Conservation (phyloP, 2,113 vertebrate species). For the Ailuropoda melanoleuca region DNA sequence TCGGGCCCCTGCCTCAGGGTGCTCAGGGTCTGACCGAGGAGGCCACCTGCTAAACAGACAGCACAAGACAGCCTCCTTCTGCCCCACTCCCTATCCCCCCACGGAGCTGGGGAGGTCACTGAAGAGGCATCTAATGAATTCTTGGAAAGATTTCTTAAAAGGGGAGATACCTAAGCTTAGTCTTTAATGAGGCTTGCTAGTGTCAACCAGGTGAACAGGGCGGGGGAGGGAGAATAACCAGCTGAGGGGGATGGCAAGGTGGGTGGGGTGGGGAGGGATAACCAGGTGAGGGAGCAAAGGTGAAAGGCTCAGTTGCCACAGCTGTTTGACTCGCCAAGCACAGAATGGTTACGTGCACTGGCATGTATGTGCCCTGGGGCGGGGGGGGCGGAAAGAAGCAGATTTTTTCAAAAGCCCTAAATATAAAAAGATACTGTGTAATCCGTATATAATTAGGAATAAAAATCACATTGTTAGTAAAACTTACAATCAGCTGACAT, state of each 20-base stretch:
- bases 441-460: neutral
- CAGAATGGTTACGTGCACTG: neutral
- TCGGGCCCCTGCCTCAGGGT: neutral
- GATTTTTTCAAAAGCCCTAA: neutral
- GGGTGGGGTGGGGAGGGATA: neutral
- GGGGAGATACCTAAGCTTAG: neutral
- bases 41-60: neutral
- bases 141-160: neutral
- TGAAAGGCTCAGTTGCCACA: neutral
- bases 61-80: neutral
- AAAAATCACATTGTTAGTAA: neutral
- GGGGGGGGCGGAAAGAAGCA: neutral
- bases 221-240: neutral
- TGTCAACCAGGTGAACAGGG: neutral
- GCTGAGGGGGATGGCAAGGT: neutral
- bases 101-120: neutral
- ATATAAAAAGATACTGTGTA: neutral
- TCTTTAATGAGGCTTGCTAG: neutral
- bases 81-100: accelerated
- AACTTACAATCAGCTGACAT: neutral
- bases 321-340: conserved; percentile 5
- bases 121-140: neutral
- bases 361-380: neutral
- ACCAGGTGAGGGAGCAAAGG: conserved; percentile 44
- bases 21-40: neutral